A percentile compares a stretch with the other conserved stretches of the same genome.
Evolutionary conservation across 2,888 invertebrate genomes (phyloP).

Genomic region (Acanthosoma haemorrhoidale): DNA sequence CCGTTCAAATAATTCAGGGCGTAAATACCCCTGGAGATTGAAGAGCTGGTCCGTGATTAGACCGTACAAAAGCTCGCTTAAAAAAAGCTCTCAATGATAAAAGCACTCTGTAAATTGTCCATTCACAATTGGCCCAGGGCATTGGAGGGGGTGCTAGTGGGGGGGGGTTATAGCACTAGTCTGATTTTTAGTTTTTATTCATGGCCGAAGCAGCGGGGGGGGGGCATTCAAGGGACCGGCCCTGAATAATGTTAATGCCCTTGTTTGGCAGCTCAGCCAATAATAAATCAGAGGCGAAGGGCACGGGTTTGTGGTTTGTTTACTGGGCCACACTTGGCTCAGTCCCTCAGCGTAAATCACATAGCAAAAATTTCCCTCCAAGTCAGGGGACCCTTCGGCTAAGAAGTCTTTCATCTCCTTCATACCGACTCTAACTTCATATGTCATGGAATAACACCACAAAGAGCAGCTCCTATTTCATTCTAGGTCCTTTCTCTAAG

Average conservation of each 20-base stretch:
- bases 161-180: background rate
- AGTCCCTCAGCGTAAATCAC: conserved; percentile 1
- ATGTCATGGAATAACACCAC: background rate
- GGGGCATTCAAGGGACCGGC: conserved; percentile 19
- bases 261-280: conserved; percentile 38
- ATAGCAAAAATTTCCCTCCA: conserved; percentile 14
- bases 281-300: conserved; percentile 34
- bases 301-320: conserved; percentile 34
- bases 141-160: background rate
- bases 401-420: background rate
- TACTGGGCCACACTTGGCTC: conserved; percentile 29
- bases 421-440: background rate
- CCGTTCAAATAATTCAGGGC: too few relatives aligned
- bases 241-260: conserved; percentile 37
- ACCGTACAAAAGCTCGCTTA: background rate
- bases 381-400: background rate
- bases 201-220: background rate
- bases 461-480: background rate
- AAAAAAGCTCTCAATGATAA: conserved; percentile 1
- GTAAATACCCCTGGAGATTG: too few relatives aligned
- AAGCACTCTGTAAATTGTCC: conserved; percentile 12
- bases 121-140: background rate
- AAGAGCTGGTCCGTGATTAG: background rate
- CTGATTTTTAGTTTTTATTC: conserved; percentile 28
- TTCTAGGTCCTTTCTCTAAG: too few relatives aligned